Evolutionary conservation across 2,113 vertebrate species (phyloP).

Genomic region (Oncorhynchus nerka): DNA sequence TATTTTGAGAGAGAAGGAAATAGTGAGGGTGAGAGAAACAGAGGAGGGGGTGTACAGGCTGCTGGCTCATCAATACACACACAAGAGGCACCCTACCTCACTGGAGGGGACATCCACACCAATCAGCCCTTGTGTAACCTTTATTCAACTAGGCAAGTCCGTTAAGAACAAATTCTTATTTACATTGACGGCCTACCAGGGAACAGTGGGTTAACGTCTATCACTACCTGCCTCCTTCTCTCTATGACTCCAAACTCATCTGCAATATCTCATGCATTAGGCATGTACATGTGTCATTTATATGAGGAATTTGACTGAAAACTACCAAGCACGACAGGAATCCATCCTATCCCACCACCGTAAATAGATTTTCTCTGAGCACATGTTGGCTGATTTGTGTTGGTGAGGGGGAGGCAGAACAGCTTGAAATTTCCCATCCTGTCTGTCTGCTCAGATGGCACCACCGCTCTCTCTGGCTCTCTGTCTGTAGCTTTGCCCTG

Average conservation of each 20-base stretch:
- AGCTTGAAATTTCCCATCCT: background rate
- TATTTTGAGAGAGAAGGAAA: background rate
- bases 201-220: no score
- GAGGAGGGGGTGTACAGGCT: slow-evolving; percentile 17
- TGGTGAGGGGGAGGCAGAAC: slow-evolving; percentile 6
- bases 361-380: slow-evolving; percentile 15
- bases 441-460: background rate
- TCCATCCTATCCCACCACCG: background rate
- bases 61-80: background rate
- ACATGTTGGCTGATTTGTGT: slow-evolving; percentile 1
- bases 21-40: slow-evolving; percentile 15
- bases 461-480: background rate
- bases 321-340: background rate
- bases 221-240: background rate
- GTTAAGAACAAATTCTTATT: no score
- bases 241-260: slow-evolving; percentile 13
- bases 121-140: background rate
- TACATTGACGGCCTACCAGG: no score
- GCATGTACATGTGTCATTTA: background rate
- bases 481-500: background rate
- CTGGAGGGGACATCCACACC: no score
- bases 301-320: background rate
- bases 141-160: no score
- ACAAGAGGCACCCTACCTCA: no score
- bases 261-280: slow-evolving; percentile 6